Evolutionary conservation across 2,797 vertebrate genomes (phyloP), one percentile per base, ranked within the genome.

Genomic region (Gallinago solitaria): DNA sequence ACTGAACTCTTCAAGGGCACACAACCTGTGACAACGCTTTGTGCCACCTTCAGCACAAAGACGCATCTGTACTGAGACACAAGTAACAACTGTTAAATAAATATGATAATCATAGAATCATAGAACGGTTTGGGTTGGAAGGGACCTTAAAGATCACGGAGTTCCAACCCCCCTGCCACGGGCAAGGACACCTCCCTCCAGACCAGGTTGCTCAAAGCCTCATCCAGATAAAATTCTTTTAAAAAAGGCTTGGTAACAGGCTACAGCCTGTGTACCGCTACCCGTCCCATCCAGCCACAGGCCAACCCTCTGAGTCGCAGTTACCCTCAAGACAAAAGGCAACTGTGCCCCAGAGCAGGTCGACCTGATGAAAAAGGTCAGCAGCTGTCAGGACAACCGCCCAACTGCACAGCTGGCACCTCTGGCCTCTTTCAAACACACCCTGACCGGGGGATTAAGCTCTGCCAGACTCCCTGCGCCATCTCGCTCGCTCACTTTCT

Each of bases 401-500:
- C 51, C n/a, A 68, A 7, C 59, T 73, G 81, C 2, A 8, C 50
- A 48, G 89, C 45, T 82, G 83, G 89, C 87, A 89, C 67, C 83
- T 63, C 75, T 83, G 71, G 43, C 35, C 12, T 12, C 78, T n/a
- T 87, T 82, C 91, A 89, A 79, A 92, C 61, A 27, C 2, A 54
- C 69, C n/a, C 57, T 82, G 30, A 35, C 27, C 16, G 12, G 59
- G 69, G 74, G n/a, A 75, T 78, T 50, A 65, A 50, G 83, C 70
- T 83, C 60, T 35, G 53, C 56, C 65, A 69, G 54, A 13, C 30
- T 71, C 76, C 16, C 85, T 56, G 71, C 74, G 54, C n/a, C 70
- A 43, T 37, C 87, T 65, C 77, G 57, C 73, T 43, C 64, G 15
- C 80, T 79, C 91, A 32, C 39, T 78, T 82, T 75, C 83, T 76